These are phyloP conservation scores for Hafferia zeledoni DNA, from an alignment of 2,797 vertebrate species.

Conservation along the genomic window DNA sequence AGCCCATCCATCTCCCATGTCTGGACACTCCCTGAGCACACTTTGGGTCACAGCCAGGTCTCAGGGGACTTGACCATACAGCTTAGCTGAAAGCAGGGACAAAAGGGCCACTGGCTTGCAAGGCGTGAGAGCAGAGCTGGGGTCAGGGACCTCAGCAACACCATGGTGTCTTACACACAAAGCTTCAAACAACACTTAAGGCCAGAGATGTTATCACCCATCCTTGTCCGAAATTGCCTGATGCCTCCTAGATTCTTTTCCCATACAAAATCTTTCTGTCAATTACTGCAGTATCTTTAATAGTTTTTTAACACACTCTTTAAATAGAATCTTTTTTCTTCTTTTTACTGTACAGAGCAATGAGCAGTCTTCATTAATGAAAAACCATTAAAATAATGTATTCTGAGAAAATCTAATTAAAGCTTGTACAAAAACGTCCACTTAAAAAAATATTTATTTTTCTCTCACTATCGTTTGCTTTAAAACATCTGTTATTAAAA, in stretches of 20 bases:
- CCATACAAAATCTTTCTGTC: conserved; percentile 6
- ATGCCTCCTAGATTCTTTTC: not conserved
- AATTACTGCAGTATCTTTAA: conserved; percentile 16
- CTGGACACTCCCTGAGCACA: not conserved
- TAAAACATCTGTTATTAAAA: conserved; percentile 56
- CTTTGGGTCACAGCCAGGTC: not conserved
- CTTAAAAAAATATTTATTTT: conserved; percentile 32
- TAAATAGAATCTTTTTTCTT: conserved; percentile 71
- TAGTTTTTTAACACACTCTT: conserved; percentile 60
- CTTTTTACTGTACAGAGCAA: conserved; percentile 70
- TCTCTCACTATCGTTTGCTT: conserved; percentile 16
- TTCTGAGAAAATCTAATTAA: conserved; percentile 79
- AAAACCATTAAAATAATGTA: conserved; percentile 77
- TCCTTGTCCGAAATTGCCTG: not conserved
- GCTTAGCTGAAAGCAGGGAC: not conserved
- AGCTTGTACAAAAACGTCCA: conserved; percentile 63
- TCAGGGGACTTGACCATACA: not conserved
- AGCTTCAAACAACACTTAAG: not conserved
- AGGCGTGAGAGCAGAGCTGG: not conserved
- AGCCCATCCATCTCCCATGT: not conserved
- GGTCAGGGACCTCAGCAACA: not conserved
- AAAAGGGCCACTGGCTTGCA: not conserved
- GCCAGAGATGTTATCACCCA: not conserved
- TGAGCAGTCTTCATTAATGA: conserved; percentile 72
- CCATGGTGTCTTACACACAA: not conserved